Evolutionary conservation across 1,140 invertebrate species (phyloP), one percentile per base, ranked within the genome.

Genomic region (Centruroides vittatus): DNA sequence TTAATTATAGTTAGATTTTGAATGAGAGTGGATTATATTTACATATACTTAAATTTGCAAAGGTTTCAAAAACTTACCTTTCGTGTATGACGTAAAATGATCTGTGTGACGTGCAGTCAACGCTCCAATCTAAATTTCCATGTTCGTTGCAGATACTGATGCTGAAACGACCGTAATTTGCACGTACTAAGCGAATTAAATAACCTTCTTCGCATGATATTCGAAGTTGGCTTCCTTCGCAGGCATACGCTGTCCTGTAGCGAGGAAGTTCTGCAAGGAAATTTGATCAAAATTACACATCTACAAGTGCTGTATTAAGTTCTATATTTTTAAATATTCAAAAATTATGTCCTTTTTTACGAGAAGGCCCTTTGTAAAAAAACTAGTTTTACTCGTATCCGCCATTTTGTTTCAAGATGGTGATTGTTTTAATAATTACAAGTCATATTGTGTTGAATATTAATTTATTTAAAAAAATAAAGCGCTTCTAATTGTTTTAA

Each of bases 91-190:
- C 73, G 9, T 70, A 65, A 60, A 73, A 72, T n/a, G 77, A 76
- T 55, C 71, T 71, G 35, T 82, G 84, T 55, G 88, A 88, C 84
- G 90, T 92, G 74, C 93, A 96, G 75, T 94, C 92, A 67, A 95
- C 89, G 75, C 89, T 92, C 92, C 92, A 95, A 68, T 93, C 90
- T n/a, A 88, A 89, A 76, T 91, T 86, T 61, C 92, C 92, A 72
- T 93, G 88, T 70, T 93, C 89, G 74, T 97, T 97, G 79, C 93
- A 97, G 72, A 95, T 90, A 69, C 89, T 90, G 74, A 95, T 93
- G 61, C 88, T 92, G 77, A 93, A 97, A 65, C 93, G 82, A 54
- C 93, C 93, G 73, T 94, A 97, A 79, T 95, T 95, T 64, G 92
- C 92, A 62, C 92, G 82, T 69, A 93, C 89, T 62, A 96, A 79